phyloP scores from a whole-genome alignment of 2,888 invertebrate species.

The Dicyrtomina minuta region DNA sequence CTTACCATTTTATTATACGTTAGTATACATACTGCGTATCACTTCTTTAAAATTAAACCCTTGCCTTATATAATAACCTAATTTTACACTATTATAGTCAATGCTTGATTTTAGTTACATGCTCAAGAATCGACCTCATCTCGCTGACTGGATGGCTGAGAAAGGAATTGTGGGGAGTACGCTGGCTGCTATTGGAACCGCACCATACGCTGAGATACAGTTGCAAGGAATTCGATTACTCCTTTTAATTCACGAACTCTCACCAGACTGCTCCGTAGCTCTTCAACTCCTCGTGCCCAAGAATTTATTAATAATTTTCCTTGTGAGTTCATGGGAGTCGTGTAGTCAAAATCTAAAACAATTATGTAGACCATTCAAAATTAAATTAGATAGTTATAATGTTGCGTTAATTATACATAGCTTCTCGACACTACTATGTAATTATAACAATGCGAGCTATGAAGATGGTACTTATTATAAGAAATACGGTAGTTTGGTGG shows the following conservation, averaged over 20 bases:
- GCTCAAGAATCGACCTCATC: slow-evolving; percentile 41
- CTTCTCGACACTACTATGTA: too few species aligned
- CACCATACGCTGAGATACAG: slow-evolving; percentile 21
- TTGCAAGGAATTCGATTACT: slow-evolving; percentile 26
- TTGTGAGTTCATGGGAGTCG: slow-evolving; percentile 6
- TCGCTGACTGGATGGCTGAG: slow-evolving; percentile 35
- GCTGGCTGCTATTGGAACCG: slow-evolving; percentile 28
- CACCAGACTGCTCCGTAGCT: slow-evolving; percentile 17
- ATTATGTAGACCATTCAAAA: neutral
- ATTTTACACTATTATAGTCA: too few species aligned
- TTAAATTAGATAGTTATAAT: neutral
- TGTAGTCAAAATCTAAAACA: neutral
- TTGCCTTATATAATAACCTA: too few species aligned
- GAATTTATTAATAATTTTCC: slow-evolving; percentile 15
- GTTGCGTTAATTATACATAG: too few species aligned
- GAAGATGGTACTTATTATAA: too few species aligned
- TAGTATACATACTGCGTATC: too few species aligned
- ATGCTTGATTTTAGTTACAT: slow-evolving; percentile 41
- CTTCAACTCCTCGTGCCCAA: slow-evolving; percentile 21
- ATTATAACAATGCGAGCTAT: too few species aligned
- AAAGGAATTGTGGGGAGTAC: slow-evolving; percentile 33
- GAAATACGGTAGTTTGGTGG: too few species aligned
- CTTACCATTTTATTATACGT: too few species aligned
- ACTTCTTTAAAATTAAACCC: too few species aligned
- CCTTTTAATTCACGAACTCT: slow-evolving; percentile 22